Evolutionary conservation across 2,113 vertebrate genomes (phyloP), one percentile per base, ranked within the genome.

Genomic region (Felis chaus): DNA sequence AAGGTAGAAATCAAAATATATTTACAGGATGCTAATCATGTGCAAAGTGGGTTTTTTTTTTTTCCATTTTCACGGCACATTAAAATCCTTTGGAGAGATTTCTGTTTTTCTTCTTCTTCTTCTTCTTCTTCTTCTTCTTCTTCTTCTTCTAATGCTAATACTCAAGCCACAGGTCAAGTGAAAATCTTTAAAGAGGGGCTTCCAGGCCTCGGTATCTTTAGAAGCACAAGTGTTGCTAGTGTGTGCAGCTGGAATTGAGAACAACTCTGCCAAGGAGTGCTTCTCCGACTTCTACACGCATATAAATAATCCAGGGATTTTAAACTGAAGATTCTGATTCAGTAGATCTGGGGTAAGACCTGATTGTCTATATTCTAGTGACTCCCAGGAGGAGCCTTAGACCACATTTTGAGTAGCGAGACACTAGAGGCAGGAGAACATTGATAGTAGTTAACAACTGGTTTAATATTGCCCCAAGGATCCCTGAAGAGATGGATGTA

Each of bases 1-100:
- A 87, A 95, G 53, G 23, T 15, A 79, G 91, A 78, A 86, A 89
- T 89, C 12, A 69, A 97, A 97, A 95, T 92, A 69, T 53, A 92
- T 74, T 57, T 83, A 8, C 73, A 33, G 61, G 33, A 88, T 71
- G 84, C 55, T 83, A 81, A 36, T 61, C 57, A 78, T 25, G 50
- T 18, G 84, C 21, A 14, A 11, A 15, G 39, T 91, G 9, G 4
- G 8, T 57, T 33, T 45, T 65, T 45, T 45, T 65, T 68, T 14
- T 27, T 39, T 29, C 31, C n/a, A n/a, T 94, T 94, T 91, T 50
- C 68, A 94, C 1, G 83, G 31, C 7, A 89, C 13, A 79, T 33
- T 81, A 89, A 92, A 78, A 89, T 48, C 10, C n/a, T 92, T n/a
- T 45, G 71, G 23, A 79, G 55, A 88, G 8, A 12, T 23, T 41